Conservation (phyloP, 2,797 vertebrate species). For the Pempheris klunzingeri region DNA sequence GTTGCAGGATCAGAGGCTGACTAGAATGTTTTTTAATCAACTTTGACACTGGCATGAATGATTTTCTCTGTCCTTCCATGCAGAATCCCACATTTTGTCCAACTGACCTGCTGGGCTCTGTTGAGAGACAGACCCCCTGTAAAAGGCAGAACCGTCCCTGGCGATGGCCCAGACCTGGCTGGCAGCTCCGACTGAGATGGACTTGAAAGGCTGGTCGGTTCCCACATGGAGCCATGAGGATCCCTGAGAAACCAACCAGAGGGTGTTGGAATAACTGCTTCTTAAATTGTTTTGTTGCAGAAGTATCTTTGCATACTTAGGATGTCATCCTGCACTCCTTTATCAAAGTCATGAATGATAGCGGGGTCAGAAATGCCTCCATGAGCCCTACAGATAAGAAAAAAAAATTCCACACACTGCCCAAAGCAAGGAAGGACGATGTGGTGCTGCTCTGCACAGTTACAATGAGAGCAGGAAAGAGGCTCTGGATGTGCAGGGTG, state of each 20-base stretch:
- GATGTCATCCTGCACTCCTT: not conserved
- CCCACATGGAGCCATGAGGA: constrained; percentile 97
- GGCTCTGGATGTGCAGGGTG: not conserved
- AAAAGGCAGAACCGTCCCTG: constrained; percentile 94
- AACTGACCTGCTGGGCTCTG: constrained; percentile 91
- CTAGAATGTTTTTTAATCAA: not conserved
- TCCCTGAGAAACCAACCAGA: constrained; percentile 83
- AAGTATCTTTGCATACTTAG: not conserved
- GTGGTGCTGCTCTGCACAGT: not conserved
- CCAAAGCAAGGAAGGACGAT: not conserved
- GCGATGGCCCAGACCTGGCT: constrained; percentile 96
- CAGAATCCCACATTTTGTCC: not conserved
- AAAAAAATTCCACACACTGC: not conserved
- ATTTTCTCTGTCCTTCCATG: not conserved
- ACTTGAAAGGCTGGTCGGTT: constrained; percentile 96
- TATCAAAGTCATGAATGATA: not conserved
- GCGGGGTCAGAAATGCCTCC: not conserved
- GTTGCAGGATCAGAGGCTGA: not conserved
- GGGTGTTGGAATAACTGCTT: not conserved
- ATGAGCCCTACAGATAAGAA: not conserved
- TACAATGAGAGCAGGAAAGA: not conserved
- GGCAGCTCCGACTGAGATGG: constrained; percentile 92
- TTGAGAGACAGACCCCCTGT: constrained; percentile 92
- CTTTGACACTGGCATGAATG: not conserved
- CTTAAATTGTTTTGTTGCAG: not conserved